Conservation (phyloP, 2,888 invertebrate genomes). For the Embidobia sp. region DNA sequence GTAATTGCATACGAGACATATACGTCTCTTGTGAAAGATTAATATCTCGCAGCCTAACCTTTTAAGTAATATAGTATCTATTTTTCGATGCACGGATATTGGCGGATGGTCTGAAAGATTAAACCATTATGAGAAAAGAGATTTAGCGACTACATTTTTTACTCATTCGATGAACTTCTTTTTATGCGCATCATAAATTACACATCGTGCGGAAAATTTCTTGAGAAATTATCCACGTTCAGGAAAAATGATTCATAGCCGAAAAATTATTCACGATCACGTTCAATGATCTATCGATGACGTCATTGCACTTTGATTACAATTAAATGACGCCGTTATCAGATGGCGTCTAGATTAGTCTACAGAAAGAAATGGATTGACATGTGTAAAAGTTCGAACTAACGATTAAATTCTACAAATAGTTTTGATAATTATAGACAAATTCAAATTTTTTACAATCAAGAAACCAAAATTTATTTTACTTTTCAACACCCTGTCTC, state of each 20-base stretch:
- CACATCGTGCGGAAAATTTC: background rate
- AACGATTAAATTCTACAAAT: no score
- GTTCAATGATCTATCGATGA: background rate
- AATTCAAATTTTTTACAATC: no score
- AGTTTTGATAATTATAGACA: no score
- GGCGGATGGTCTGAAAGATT: conserved; percentile 26
- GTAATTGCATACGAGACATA: conserved; percentile 4
- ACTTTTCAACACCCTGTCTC: no score
- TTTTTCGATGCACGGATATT: conserved; percentile 20
- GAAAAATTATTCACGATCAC: no score
- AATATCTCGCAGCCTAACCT: conserved; percentile 16
- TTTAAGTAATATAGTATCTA: conserved; percentile 16
- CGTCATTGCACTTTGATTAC: conserved; percentile 18
- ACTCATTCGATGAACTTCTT: conserved; percentile 13
- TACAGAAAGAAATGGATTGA: conserved; percentile 10
- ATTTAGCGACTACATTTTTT: conserved; percentile 17
- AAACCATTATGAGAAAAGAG: conserved; percentile 20
- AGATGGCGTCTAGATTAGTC: conserved; percentile 3
- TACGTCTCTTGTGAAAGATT: conserved; percentile 6
- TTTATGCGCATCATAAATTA: conserved; percentile 23
- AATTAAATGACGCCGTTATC: conserved; percentile 5
- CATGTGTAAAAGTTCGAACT: no score
- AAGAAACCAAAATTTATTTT: no score
- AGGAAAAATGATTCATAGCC: conserved; percentile 4
- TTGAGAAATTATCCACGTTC: conserved; percentile 7